These are phyloP conservation scores for Anseranas semipalmata DNA, from an alignment of 2,113 vertebrate species.

Conservation along the genomic window DNA sequence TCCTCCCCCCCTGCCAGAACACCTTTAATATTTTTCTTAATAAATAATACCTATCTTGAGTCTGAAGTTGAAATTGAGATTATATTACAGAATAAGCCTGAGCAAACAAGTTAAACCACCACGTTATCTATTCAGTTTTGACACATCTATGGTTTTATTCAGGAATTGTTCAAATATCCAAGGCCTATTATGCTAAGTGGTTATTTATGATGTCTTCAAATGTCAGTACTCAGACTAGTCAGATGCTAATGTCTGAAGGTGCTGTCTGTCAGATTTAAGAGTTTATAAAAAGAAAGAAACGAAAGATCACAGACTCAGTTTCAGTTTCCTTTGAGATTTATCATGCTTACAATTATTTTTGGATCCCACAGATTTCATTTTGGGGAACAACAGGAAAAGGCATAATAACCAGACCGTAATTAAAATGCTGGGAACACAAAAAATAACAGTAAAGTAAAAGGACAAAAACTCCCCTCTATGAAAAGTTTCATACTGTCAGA, in stretches of 20 bases:
- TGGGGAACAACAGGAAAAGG: not conserved
- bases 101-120: not conserved
- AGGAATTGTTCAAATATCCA: not conserved
- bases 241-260: not conserved
- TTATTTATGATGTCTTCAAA: constrained; percentile 2
- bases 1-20: not conserved
- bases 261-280: not conserved
- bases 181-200: not conserved
- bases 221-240: not conserved
- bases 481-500: not conserved
- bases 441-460: not conserved
- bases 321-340: not conserved
- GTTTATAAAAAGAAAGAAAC: not conserved
- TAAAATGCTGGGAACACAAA: constrained; percentile 17
- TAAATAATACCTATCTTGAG: not conserved
- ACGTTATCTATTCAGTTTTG: not conserved
- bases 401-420: not conserved
- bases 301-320: not conserved
- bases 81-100: not conserved
- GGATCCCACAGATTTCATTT: constrained; percentile 22
- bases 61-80: not conserved
- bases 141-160: not conserved
- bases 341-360: constrained; percentile 45
- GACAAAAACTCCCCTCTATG: not conserved
- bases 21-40: not conserved